Percentiles rank a stretch among this genome's conserved stretches.
Evolutionary conservation across 2,113 vertebrate genomes (phyloP).

Genomic region (Meles meles): DNA sequence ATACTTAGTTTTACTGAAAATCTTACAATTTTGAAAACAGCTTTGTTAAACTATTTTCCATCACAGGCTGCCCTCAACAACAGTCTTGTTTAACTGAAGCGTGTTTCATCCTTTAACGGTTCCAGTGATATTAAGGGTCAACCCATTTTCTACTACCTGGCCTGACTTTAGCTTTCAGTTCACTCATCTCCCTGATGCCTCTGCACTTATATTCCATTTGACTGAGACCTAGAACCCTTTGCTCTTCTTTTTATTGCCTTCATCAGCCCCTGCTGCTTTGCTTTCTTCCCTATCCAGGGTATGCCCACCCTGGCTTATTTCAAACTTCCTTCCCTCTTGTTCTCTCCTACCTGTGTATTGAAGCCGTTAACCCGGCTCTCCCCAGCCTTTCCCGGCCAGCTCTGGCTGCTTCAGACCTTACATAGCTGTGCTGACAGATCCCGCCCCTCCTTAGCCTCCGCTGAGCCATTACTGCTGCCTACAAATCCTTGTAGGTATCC

Average conservation of each 20-base stretch:
- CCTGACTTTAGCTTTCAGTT: neutral
- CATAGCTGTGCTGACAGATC: neutral
- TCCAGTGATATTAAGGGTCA: no score
- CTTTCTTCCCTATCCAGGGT: neutral
- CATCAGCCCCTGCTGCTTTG: neutral
- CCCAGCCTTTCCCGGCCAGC: neutral
- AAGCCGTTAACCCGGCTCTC: neutral
- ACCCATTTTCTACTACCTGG: neutral
- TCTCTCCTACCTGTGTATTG: neutral
- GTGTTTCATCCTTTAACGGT: neutral
- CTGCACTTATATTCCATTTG: neutral
- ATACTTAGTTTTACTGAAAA: neutral
- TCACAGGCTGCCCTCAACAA: neutral
- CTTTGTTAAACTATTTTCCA: neutral
- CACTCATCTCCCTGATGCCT: neutral
- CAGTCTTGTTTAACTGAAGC: neutral
- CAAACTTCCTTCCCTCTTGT: neutral
- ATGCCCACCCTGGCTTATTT: neutral
- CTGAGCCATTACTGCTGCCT: no score
- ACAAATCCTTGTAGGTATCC: neutral
- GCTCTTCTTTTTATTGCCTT: neutral
- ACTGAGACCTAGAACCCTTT: neutral
- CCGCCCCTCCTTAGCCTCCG: neutral
- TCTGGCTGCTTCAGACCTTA: neutral
- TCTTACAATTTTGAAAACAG: neutral